Percentiles rank a stretch among this genome's conserved stretches.
phyloP scores from a whole-genome alignment of 2,888 invertebrate species.

The Cerastis leucographa region DNA sequence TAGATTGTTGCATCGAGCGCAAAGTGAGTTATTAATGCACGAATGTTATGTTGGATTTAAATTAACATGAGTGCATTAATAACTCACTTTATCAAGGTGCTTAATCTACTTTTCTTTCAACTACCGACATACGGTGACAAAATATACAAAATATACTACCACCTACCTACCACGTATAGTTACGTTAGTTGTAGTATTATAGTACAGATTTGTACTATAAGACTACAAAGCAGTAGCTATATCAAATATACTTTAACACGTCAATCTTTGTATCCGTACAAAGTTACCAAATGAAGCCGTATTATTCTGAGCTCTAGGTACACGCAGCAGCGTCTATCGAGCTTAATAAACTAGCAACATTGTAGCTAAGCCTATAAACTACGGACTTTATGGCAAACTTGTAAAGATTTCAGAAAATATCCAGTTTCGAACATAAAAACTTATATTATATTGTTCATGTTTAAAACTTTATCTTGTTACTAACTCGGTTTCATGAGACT shows the following conservation, averaged over 20 bases:
- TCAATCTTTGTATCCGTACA: background rate
- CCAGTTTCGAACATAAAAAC: constrained; percentile 18
- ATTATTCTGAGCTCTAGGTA: constrained; percentile 23
- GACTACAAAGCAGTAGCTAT: no score
- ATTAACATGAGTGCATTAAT: no score
- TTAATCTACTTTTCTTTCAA: no score
- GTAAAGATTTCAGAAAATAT: constrained; percentile 40
- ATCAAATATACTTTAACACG: background rate
- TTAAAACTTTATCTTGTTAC: background rate
- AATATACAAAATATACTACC: no score
- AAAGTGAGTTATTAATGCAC: no score
- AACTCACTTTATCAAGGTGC: no score
- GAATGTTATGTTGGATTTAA: no score
- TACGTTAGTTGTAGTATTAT: no score
- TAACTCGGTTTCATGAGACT: background rate
- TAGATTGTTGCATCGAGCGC: no score
- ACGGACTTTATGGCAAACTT: constrained; percentile 30
- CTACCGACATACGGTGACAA: no score
- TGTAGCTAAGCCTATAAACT: constrained; percentile 36
- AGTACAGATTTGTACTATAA: no score
- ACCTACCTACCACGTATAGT: no score
- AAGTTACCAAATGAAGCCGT: constrained; percentile 21
- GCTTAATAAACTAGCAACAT: constrained; percentile 26
- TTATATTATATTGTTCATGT: constrained; percentile 5
- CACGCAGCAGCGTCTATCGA: constrained; percentile 15